These are phyloP conservation scores for Rhinolophus ferrumequinum DNA, from an alignment of 2,113 vertebrate genomes.

Conservation along the genomic window DNA sequence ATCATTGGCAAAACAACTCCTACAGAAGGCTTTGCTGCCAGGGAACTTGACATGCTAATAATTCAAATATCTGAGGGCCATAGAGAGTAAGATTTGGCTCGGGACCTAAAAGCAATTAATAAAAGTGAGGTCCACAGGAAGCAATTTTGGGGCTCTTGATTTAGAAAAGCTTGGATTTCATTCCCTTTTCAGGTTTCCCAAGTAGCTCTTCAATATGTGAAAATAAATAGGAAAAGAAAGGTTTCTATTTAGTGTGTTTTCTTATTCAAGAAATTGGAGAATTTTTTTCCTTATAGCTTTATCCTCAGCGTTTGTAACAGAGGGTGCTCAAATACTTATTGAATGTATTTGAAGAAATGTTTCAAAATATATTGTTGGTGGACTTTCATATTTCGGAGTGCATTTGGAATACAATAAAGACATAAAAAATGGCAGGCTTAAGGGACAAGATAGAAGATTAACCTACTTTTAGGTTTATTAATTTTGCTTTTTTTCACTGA, in stretches of 20 bases:
- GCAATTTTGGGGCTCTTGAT: neutral
- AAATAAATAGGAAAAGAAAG: neutral
- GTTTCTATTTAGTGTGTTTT: neutral
- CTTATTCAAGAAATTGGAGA: neutral
- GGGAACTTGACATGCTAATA: neutral
- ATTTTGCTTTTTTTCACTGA: constrained; percentile 59
- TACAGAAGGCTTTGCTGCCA: neutral
- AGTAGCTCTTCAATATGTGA: neutral
- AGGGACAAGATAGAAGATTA: constrained; percentile 62
- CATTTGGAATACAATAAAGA: constrained; percentile 61
- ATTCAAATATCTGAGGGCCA: neutral
- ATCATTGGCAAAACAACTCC: neutral
- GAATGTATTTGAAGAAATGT: constrained; percentile 18
- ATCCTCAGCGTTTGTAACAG: neutral
- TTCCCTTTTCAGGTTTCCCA: neutral
- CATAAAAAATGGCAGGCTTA: constrained; percentile 64
- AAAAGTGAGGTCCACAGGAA: neutral
- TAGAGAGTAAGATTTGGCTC: neutral
- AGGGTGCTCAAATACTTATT: neutral
- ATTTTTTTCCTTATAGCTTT: neutral
- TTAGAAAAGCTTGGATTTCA: neutral
- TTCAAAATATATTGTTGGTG: constrained; percentile 4
- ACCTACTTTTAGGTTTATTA: constrained; percentile 76
- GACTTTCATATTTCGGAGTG: constrained; percentile 36
- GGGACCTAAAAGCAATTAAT: neutral